Conservation (phyloP, 2,888 invertebrate genomes). For the Hylaea fasciaria region DNA sequence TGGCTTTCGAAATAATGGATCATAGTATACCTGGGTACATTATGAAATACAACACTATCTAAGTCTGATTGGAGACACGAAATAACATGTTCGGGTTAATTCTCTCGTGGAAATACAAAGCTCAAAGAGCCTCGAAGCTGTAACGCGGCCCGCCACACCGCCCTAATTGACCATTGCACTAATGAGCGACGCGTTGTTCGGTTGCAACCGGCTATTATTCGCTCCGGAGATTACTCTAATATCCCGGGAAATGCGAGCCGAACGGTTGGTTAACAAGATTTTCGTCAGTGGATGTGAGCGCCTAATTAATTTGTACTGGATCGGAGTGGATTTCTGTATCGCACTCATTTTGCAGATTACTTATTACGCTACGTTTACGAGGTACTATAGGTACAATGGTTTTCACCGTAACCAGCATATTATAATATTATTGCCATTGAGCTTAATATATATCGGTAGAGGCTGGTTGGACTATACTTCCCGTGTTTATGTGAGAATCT, state of each 20-base stretch:
- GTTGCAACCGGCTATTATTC: conserved; percentile 79
- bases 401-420: too few species aligned
- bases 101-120: conserved; percentile 49
- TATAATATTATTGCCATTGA: too few species aligned
- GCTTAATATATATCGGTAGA: too few species aligned
- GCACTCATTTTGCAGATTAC: neutral
- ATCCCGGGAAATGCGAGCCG: conserved; percentile 68
- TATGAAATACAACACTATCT: conserved; percentile 4
- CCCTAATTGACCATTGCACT: conserved; percentile 83
- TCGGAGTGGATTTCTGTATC: conserved; percentile 14
- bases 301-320: conserved; percentile 46
- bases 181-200: conserved; percentile 79
- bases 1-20: neutral
- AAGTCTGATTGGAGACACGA: conserved; percentile 33
- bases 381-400: too few species aligned
- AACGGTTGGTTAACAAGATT: conserved; percentile 56
- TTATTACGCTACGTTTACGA: too few species aligned
- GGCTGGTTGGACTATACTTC: too few species aligned
- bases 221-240: conserved; percentile 73
- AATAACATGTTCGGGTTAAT: conserved; percentile 51
- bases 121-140: conserved; percentile 43
- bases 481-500: too few species aligned
- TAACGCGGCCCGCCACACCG: conserved; percentile 57
- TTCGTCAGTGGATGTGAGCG: conserved; percentile 53
- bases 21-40: neutral